Evolutionary conservation across 2,797 vertebrate genomes (phyloP).

Genomic region (Scolopax rusticola): DNA sequence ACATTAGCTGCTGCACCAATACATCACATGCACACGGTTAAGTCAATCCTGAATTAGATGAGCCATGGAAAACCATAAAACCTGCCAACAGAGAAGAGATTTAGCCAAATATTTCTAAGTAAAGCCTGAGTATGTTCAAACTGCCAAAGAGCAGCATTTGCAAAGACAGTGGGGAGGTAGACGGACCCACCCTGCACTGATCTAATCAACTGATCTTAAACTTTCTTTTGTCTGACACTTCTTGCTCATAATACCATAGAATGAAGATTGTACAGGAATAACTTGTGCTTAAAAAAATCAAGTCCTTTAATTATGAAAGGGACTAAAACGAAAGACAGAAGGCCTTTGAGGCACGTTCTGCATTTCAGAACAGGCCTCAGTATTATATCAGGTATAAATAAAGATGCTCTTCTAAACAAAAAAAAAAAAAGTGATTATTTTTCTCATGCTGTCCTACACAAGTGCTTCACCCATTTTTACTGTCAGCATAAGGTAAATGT

Average conservation of each 20-base stretch:
- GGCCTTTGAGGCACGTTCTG: neutral
- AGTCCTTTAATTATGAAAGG: neutral
- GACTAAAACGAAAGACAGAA: neutral
- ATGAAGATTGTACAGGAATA: neutral
- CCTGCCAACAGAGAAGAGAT: constrained; percentile 25
- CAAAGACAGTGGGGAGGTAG: constrained; percentile 25
- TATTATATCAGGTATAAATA: neutral
- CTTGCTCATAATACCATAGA: neutral
- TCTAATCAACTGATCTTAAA: constrained; percentile 48
- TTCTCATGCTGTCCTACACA: neutral
- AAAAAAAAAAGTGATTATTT: neutral
- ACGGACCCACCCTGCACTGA: constrained; percentile 15
- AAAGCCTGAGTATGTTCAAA: constrained; percentile 31
- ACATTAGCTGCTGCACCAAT: constrained; percentile 24
- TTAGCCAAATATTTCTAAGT: constrained; percentile 53
- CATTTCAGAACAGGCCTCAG: neutral
- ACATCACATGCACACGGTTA: constrained; percentile 5
- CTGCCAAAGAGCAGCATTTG: constrained; percentile 38
- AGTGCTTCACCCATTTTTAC: neutral
- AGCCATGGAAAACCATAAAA: constrained; percentile 41
- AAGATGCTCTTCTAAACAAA: neutral
- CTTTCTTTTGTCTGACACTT: constrained; percentile 54
- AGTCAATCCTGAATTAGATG: constrained; percentile 66
- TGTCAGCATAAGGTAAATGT: constrained; percentile 33
- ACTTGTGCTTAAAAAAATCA: neutral